Evolutionary conservation across 2,797 vertebrate genomes (phyloP).

Genomic region (Sebastes matsubarae): DNA sequence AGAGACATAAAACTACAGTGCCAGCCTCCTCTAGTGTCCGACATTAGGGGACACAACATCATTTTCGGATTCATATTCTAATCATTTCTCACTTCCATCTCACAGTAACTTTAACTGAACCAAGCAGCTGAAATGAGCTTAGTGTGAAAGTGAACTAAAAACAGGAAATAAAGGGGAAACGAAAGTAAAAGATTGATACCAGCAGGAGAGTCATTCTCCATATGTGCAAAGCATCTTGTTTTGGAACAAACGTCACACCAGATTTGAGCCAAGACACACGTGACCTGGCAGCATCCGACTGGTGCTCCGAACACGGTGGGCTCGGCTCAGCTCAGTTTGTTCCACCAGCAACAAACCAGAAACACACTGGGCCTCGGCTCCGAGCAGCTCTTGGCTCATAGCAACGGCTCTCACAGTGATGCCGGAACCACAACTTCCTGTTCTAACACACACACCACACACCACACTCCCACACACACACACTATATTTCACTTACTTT

Average conservation of each 20-base stretch:
- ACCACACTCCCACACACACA: not conserved
- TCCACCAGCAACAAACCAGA: not conserved
- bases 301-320: too few species aligned
- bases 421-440: not conserved
- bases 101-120: too few species aligned
- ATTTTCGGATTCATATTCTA: not conserved
- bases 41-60: not conserved
- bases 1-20: not conserved
- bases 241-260: not conserved
- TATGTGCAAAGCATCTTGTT: not conserved
- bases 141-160: not conserved
- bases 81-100: not conserved
- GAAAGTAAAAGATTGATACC: not conserved
- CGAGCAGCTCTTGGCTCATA: not conserved
- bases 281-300: not conserved
- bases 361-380: not conserved
- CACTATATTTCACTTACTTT: conserved; percentile 75
- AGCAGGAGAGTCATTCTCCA: not conserved
- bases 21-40: not conserved
- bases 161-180: not conserved
- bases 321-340: not conserved
- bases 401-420: not conserved
- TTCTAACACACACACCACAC: not conserved
- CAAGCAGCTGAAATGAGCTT: too few species aligned
- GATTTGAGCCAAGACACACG: not conserved